Evolutionary conservation across 2,113 vertebrate genomes (phyloP), one percentile per base, ranked within the genome.

Genomic region (Eubucco bourcierii): DNA sequence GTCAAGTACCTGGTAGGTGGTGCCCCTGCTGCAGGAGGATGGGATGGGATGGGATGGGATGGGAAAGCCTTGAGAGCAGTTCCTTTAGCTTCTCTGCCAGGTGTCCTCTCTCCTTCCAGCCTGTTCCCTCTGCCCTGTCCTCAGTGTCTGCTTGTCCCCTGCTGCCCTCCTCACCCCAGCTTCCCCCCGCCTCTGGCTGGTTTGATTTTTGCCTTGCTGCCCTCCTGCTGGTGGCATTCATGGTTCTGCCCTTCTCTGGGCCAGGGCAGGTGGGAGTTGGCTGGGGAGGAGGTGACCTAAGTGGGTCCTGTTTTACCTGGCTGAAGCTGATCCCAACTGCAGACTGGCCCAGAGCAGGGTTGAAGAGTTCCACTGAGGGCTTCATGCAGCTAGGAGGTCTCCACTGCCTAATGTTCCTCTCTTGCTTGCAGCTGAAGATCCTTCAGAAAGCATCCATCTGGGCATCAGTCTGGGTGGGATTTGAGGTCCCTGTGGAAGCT

Each of bases 391-490:
- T 41, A 9, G 1, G 33, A 46, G 47, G 1, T 80, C 60, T 76
- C 1, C 0, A 0, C 2, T 21, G 10, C 7, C 50, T 46, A 12
- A 20, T 3, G 10, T 12, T 2, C 6, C 3, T 53, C 39, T 89
- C 10, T 13, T 31, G 13, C 34, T 47, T 85, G n/a, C 80, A 97
- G 97, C 46, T 96, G 58, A 76, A 87, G 41, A 9, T 95, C 3
- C 59, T 97, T 19, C 68, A 59, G 73, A 97, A 81, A 33, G 83
- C 77, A 4, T 87, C 67, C 0, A 17, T 4, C 10, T 94, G 96
- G 87, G 83, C 77, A 4, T 87, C 67, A 0, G 18, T 4, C 10
- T 94, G 96, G 87, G 2, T 33, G 55, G 92, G 71, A 4, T 18
- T 80, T 3, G 34, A 31, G n/a, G 2, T 63, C 10, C 92, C 90